Conservation (phyloP, 2,113 vertebrate genomes). For the Chaenogobius annularis region DNA sequence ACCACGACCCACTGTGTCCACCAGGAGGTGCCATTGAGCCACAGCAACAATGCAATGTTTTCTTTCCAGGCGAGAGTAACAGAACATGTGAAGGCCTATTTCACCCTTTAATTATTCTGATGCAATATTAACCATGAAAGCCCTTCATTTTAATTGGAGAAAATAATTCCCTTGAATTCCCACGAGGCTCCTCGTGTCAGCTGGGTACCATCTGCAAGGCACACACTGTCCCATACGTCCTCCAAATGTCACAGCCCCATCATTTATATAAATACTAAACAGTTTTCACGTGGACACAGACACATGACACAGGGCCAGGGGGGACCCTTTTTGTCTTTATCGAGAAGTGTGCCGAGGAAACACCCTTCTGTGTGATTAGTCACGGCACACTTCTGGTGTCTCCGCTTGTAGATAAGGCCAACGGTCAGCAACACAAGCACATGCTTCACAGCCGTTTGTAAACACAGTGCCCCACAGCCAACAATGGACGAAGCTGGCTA, state of each 20-base stretch:
- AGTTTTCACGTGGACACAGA: neutral
- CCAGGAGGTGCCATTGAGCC: neutral
- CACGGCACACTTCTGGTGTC: conserved; percentile 24
- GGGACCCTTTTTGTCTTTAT: conserved; percentile 59
- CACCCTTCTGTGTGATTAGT: conserved; percentile 48
- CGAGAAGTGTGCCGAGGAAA: conserved; percentile 47
- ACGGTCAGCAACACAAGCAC: conserved; percentile 26
- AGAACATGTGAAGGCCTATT: neutral
- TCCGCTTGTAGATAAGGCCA: conserved; percentile 52
- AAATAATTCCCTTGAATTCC: conserved; percentile 9
- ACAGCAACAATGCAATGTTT: neutral
- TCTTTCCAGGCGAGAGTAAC: neutral
- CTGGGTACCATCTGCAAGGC: conserved; percentile 34
- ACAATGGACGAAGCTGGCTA: too few species aligned
- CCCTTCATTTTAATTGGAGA: neutral
- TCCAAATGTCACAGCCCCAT: conserved; percentile 7
- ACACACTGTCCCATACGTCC: neutral
- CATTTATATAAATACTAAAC: too few species aligned
- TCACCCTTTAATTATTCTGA: neutral
- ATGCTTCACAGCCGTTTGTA: neutral
- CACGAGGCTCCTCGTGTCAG: conserved; percentile 20
- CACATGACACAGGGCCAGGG: neutral
- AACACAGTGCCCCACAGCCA: neutral
- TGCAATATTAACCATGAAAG: neutral
- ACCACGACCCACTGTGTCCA: neutral